A percentile compares a stretch with the other conserved stretches of the same genome.
phyloP scores from a whole-genome alignment of 2,113 vertebrate species.

The Chionis minor region DNA sequence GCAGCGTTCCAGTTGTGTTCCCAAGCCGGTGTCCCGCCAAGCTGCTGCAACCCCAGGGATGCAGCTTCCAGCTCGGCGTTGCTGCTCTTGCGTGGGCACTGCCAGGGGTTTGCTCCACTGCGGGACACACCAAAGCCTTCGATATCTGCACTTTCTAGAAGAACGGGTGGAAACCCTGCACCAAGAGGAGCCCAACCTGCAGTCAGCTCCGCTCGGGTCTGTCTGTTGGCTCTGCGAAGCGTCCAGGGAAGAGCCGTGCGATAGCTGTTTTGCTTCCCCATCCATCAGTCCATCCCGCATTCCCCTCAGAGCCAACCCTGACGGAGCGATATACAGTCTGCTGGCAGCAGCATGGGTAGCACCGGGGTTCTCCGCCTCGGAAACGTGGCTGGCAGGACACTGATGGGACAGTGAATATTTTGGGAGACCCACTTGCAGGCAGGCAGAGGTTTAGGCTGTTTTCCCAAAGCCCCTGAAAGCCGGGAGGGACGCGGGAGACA shows the following conservation, averaged over 20 bases:
- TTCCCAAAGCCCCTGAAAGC: not conserved
- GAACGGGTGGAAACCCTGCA: fast-evolving
- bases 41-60: not conserved
- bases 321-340: not conserved
- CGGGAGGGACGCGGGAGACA: not conserved
- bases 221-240: not conserved
- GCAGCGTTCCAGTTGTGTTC: fast-evolving
- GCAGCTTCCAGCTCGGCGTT: not conserved
- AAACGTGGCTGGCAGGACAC: fast-evolving
- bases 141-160: not conserved
- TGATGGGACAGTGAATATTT: not conserved
- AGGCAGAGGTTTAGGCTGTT: not conserved
- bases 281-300: not conserved
- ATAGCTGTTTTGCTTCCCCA: not conserved
- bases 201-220: not conserved
- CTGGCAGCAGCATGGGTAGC: not conserved
- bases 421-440: not conserved
- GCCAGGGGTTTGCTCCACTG: not conserved
- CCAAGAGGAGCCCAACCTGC: not conserved
- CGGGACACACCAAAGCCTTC: not conserved
- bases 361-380: not conserved
- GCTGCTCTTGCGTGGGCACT: not conserved
- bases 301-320: not conserved
- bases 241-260: not conserved
- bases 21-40: fast-evolving